Evolutionary conservation across 2,888 invertebrate species (phyloP).

Genomic region (Epicampocera succincta): DNA sequence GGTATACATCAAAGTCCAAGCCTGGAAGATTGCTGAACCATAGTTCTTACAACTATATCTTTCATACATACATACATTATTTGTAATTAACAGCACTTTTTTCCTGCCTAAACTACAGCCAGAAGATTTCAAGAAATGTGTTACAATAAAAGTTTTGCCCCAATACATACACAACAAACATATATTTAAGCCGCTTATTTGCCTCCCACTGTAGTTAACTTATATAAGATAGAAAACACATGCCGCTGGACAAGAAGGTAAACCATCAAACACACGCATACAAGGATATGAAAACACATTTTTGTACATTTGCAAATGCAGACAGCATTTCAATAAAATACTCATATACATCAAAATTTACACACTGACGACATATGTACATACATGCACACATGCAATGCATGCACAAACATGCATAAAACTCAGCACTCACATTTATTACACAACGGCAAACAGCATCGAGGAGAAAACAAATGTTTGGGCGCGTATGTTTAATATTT

Average conservation of each 20-base stretch:
- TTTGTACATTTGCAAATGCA: conserved; percentile 32
- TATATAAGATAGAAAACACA: conserved; percentile 17
- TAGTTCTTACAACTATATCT: too few relatives aligned
- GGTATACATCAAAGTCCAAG: too few relatives aligned
- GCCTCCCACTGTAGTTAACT: conserved; percentile 15
- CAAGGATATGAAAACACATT: conserved; percentile 3
- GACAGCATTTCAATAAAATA: conserved; percentile 52
- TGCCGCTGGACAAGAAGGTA: conserved; percentile 27
- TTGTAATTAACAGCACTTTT: too few relatives aligned
- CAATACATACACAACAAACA: too few relatives aligned
- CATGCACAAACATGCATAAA: too few relatives aligned
- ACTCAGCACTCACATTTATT: neutral
- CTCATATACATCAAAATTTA: conserved; percentile 36
- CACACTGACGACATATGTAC: conserved; percentile 22
- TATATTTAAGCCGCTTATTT: too few relatives aligned
- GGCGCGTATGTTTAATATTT: conserved; percentile 65
- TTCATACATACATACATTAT: too few relatives aligned
- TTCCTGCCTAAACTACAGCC: too few relatives aligned
- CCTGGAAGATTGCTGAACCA: too few relatives aligned
- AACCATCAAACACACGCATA: conserved; percentile 10
- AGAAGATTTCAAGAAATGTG: too few relatives aligned
- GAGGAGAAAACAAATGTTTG: neutral
- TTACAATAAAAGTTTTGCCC: too few relatives aligned
- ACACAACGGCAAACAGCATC: neutral
- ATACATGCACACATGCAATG: too few relatives aligned